Base-by-base conservation (phyloP, 2,797 vertebrate genomes). In the Enteromius thamalakanensis region DNA sequence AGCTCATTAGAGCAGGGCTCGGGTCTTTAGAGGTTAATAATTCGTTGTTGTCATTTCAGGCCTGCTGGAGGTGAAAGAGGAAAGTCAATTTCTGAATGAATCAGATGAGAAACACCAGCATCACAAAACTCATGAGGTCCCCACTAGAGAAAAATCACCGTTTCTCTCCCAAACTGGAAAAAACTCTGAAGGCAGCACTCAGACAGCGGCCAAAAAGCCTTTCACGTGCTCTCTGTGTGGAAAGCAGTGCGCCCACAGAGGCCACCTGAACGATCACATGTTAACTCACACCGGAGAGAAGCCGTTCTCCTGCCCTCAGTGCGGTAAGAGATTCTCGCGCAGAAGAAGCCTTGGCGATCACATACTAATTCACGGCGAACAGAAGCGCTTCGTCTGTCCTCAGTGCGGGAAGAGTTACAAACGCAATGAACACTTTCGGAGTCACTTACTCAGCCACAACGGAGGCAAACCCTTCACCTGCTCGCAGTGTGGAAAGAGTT, bases 241-340 rank as follows among this genome's bases (percentile, higher is more conserved):
- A 64, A 78, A 78, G 23, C 40, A 5, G 1, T 78, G 76, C 12
- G 17, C 58, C 58, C 76, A 78, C 0, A 78, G 26, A 49, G 76
- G 76, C 40, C 76, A 78, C 40, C 76, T 78, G 8, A 78, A 78
- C 17, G 58, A 65, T 65, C 76, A 78, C 58, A 62, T 78, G 76
- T 1, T 78, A 21, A 78, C 37, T 32, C 76, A 78, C 76, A 78
- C 58, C 9, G 76, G 76, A 32, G 76, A 78, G n/a, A 78, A 78
- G 40, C 76, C 76, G 0, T 78, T 78, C 23, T 11, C 58, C 1
- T 78, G 76, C 58, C 40, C 76, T 65, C 58, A 78, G 58, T 78
- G 76, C 12, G 76, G 76, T 21, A 64, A 19, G 40, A 78, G 58
- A 47, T 78, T 78, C 76, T 47, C 76, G 1, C 76, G 40, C 40